Conservation (phyloP, 2,113 vertebrate species). For the Antigone vipio region DNA sequence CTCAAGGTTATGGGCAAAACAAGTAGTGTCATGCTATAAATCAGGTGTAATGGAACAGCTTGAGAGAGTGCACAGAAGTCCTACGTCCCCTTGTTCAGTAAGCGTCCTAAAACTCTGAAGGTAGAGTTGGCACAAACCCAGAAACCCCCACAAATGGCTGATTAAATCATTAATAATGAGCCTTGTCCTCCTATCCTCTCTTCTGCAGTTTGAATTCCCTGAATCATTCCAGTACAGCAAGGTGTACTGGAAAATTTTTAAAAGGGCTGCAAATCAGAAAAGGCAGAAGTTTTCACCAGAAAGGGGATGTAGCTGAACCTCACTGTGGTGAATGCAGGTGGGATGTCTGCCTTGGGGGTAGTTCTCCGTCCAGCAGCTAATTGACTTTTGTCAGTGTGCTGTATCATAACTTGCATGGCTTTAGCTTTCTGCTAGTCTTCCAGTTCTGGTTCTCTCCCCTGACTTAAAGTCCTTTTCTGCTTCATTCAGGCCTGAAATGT, state of each 20-base stretch:
- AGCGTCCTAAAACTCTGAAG: conserved; percentile 64
- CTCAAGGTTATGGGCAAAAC: conserved; percentile 79
- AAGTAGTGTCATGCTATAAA: conserved; percentile 80
- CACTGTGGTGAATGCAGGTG: not conserved
- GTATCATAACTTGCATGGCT: not conserved
- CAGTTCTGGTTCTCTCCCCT: not conserved
- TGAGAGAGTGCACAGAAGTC: conserved; percentile 62
- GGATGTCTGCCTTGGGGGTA: not conserved
- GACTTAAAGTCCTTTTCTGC: not conserved
- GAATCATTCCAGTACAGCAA: not conserved
- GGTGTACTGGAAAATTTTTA: not conserved
- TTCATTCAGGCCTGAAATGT: not conserved
- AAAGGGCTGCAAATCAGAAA: not conserved
- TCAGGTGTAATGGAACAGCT: conserved; percentile 80
- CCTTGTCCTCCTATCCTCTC: not conserved
- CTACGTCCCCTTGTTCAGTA: conserved; percentile 50
- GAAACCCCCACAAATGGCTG: not conserved
- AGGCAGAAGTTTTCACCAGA: not conserved
- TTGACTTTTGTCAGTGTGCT: not conserved
- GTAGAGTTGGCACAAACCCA: not conserved
- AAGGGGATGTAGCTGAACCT: not conserved
- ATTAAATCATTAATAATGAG: not conserved
- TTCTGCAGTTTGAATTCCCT: not conserved
- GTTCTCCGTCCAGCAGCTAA: not conserved
- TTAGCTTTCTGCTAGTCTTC: not conserved